These are phyloP conservation scores for Drosophila chauvacae DNA, from an alignment of 1,140 invertebrate species.

Conservation along the genomic window DNA sequence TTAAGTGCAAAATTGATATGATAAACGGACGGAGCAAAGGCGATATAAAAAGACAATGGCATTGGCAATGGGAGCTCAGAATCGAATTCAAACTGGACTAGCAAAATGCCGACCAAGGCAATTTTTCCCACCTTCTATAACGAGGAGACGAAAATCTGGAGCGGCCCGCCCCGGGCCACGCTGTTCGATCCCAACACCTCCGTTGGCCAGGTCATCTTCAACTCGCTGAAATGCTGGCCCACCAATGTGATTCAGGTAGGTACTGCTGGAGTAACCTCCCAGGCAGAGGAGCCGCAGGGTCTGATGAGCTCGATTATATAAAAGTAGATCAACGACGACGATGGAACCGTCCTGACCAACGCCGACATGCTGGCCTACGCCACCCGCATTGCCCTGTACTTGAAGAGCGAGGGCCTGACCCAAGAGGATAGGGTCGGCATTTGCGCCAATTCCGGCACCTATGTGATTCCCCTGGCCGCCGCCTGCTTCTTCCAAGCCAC, in stretches of 20 bases:
- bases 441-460: constrained; percentile 49
- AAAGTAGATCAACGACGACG: constrained; percentile 53
- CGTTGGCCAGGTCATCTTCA: constrained; percentile 35
- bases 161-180: constrained; percentile 24
- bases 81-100: constrained; percentile 21
- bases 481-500: constrained; percentile 62
- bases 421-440: constrained; percentile 62
- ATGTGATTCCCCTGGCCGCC: constrained; percentile 44
- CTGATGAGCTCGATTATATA: constrained; percentile 18
- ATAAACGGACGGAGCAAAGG: constrained; percentile 8
- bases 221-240: constrained; percentile 35
- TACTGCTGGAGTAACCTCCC: background rate
- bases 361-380: constrained; percentile 41
- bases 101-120: constrained; percentile 58
- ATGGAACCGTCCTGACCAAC: constrained; percentile 50
- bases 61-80: constrained; percentile 15
- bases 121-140: constrained; percentile 58
- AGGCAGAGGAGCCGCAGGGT: background rate
- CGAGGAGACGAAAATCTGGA: constrained; percentile 61
- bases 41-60: constrained; percentile 53
- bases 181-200: constrained; percentile 42
- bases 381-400: constrained; percentile 51
- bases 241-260: constrained; percentile 60
- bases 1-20: constrained; percentile 18
- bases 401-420: constrained; percentile 44